Conservation (phyloP, 2,888 invertebrate genomes). For the Oscheius onirici region DNA sequence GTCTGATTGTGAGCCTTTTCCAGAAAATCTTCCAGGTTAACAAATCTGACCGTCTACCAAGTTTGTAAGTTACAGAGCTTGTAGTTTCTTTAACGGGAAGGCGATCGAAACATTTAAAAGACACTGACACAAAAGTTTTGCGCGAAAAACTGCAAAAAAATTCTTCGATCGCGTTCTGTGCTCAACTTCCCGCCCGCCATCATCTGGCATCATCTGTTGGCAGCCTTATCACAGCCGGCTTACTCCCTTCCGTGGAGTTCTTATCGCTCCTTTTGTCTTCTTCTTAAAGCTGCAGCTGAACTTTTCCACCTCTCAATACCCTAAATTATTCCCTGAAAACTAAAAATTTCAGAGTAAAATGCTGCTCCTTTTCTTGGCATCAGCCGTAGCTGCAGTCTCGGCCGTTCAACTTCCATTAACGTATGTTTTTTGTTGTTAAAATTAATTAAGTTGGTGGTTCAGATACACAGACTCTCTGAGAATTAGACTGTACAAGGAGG, state of each 20-base stretch:
- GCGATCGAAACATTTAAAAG: too few species aligned
- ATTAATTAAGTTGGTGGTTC: background rate
- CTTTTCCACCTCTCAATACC: too few species aligned
- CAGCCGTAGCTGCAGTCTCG: background rate
- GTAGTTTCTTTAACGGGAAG: too few species aligned
- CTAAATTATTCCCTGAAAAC: background rate
- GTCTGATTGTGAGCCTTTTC: too few species aligned
- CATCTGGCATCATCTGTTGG: background rate
- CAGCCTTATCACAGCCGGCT: background rate
- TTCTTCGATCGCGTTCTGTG: background rate
- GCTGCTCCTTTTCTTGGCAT: background rate
- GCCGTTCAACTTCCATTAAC: conserved; percentile 9
- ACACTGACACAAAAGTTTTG: too few species aligned
- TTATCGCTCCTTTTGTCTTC: background rate
- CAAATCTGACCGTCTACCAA: too few species aligned
- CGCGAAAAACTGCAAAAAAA: too few species aligned
- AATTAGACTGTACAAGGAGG: conserved; percentile 38
- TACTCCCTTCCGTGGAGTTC: background rate
- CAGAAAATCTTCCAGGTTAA: too few species aligned
- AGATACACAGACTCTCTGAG: conserved; percentile 46
- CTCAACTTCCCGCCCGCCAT: background rate
- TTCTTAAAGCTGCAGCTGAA: background rate
- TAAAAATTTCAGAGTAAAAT: background rate
- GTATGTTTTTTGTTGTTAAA: background rate
- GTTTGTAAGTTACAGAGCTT: too few species aligned